Conservation (phyloP, 2,113 vertebrate genomes). For the Pitta sordida region DNA sequence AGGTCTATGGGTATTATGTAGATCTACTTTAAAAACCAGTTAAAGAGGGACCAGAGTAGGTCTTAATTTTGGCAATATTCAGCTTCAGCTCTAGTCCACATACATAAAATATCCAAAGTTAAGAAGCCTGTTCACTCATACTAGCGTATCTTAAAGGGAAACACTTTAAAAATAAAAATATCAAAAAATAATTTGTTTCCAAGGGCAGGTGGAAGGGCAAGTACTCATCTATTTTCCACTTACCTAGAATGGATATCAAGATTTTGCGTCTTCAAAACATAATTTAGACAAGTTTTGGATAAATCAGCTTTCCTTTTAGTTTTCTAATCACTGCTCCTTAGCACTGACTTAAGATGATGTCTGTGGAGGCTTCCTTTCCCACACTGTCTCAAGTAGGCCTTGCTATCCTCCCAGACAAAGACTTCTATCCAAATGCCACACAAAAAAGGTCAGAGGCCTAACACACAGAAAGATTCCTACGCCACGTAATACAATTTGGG, state of each 20-base stretch:
- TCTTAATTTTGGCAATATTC: background rate
- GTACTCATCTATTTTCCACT: background rate
- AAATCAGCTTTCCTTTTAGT: background rate
- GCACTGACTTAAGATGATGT: background rate
- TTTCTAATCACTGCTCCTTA: background rate
- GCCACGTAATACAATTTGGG: background rate
- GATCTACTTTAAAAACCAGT: background rate
- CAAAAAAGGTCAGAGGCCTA: background rate
- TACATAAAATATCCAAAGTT: background rate
- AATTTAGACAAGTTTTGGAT: background rate
- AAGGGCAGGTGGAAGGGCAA: background rate
- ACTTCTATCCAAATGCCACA: background rate
- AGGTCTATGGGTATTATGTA: background rate
- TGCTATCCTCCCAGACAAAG: background rate
- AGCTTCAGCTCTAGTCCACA: background rate
- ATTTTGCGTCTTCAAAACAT: background rate
- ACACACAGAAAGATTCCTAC: background rate
- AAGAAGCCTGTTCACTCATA: background rate
- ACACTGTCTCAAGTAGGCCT: background rate
- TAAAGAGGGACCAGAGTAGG: background rate
- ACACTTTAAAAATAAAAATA: too few relatives aligned
- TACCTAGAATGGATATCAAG: background rate
- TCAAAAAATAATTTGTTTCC: background rate
- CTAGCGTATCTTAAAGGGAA: background rate
- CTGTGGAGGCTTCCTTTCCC: background rate